Percentiles rank a stretch among this genome's conserved stretches.
Evolutionary conservation across 2,797 vertebrate species (phyloP).

Genomic region (Lindbergichthys nudifrons): DNA sequence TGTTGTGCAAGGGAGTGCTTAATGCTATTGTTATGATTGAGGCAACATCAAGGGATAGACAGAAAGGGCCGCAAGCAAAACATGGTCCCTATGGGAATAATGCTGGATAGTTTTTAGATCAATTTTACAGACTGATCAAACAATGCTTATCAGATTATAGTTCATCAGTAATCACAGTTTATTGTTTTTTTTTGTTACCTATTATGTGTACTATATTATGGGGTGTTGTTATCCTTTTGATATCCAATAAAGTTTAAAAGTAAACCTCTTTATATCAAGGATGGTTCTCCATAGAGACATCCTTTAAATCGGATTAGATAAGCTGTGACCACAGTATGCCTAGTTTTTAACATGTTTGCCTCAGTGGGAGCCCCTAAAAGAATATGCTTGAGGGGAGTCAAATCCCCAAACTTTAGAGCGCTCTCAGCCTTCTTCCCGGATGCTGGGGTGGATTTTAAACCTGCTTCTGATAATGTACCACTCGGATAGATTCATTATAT

Average conservation of each 20-base stretch:
- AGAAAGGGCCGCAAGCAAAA: slow-evolving; percentile 5
- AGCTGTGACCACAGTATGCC: neutral
- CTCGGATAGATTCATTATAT: neutral
- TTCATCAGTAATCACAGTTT: slow-evolving; percentile 1
- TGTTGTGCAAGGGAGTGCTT: slow-evolving; percentile 69
- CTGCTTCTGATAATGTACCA: neutral
- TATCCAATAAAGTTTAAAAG: neutral
- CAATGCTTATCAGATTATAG: slow-evolving; percentile 12
- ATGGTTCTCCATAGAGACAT: neutral
- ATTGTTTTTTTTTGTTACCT: neutral
- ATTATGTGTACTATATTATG: neutral
- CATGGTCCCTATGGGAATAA: slow-evolving; percentile 24
- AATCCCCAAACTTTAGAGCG: neutral
- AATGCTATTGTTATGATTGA: slow-evolving; percentile 65
- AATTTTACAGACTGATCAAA: slow-evolving; percentile 20
- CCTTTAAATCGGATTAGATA: neutral
- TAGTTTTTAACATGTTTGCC: neutral
- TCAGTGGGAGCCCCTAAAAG: neutral
- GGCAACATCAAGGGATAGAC: slow-evolving; percentile 11
- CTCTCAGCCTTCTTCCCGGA: neutral
- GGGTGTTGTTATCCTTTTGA: neutral
- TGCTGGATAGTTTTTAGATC: slow-evolving; percentile 15
- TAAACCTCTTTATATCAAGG: neutral
- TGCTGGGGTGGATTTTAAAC: neutral
- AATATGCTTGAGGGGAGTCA: neutral